Percentiles rank a stretch among this genome's conserved stretches.
Evolutionary conservation across 2,888 invertebrate genomes (phyloP).

Genomic region (Folsomia manolachei): DNA sequence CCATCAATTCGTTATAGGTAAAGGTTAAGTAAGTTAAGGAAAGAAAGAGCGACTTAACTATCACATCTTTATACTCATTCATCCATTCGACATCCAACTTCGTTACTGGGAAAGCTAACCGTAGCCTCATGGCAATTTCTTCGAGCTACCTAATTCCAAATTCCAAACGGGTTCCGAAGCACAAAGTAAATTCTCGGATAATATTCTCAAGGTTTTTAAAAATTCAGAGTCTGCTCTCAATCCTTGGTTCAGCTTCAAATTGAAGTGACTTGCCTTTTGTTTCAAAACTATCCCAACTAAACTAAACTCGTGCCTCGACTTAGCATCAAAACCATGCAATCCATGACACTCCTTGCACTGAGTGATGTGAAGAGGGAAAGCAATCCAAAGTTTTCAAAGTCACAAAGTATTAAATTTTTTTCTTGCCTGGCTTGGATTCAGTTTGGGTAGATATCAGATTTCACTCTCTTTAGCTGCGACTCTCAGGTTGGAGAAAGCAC

Average conservation of each 20-base stretch:
- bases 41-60: not conserved
- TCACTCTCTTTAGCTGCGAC: not conserved
- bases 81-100: not conserved
- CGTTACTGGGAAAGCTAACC: not conserved
- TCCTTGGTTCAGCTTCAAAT: conserved; percentile 8
- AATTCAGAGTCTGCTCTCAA: not conserved
- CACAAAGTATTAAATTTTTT: not conserved
- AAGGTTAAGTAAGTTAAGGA: not conserved
- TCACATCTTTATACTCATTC: too few species aligned
- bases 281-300: not conserved
- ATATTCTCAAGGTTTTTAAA: not conserved
- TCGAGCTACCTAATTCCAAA: not conserved
- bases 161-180: not conserved
- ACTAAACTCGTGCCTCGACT: conserved; percentile 1
- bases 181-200: not conserved
- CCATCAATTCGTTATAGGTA: not conserved
- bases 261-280: conserved; percentile 16
- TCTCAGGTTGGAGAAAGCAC: not conserved
- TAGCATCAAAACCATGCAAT: too few species aligned
- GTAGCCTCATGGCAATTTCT: not conserved
- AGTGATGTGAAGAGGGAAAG: too few species aligned
- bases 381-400: not conserved
- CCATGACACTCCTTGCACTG: too few species aligned
- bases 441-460: not conserved
- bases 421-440: too few species aligned